phyloP scores from a whole-genome alignment of 2,797 vertebrate species.

The Lutjanus argentimaculatus region DNA sequence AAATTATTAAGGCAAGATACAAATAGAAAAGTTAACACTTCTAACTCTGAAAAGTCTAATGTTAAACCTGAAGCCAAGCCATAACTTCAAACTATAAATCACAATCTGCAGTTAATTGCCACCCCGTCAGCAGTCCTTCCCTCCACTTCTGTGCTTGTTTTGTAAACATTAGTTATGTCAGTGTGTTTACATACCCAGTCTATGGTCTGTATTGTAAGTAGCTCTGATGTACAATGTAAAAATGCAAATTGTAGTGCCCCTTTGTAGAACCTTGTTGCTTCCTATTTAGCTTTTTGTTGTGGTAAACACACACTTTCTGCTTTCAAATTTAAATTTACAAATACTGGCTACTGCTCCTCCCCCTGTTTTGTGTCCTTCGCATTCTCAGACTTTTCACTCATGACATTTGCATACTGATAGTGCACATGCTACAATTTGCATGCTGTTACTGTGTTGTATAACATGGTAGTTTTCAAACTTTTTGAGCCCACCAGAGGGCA shows the following conservation, averaged over 20 bases:
- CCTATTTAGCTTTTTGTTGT: neutral
- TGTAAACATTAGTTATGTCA: neutral
- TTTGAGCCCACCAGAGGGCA: too few species aligned
- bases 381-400: neutral
- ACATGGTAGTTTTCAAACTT: neutral
- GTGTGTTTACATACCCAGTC: constrained; percentile 4
- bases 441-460: neutral
- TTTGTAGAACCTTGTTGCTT: neutral
- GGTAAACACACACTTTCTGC: neutral
- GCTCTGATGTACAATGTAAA: neutral
- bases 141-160: constrained; percentile 5
- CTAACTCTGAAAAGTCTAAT: neutral
- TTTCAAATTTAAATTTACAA: neutral
- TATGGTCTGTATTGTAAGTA: neutral
- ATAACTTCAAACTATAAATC: neutral
- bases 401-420: neutral
- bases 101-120: neutral
- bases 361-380: neutral
- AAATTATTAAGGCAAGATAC: too few species aligned
- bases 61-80: neutral
- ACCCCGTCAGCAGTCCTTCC: neutral
- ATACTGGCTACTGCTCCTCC: neutral
- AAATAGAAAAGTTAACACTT: too few species aligned
- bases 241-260: neutral
- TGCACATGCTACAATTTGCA: neutral